These are phyloP conservation scores for Drosophila anomelani DNA, from an alignment of 2,888 invertebrate species.

Conservation along the genomic window DNA sequence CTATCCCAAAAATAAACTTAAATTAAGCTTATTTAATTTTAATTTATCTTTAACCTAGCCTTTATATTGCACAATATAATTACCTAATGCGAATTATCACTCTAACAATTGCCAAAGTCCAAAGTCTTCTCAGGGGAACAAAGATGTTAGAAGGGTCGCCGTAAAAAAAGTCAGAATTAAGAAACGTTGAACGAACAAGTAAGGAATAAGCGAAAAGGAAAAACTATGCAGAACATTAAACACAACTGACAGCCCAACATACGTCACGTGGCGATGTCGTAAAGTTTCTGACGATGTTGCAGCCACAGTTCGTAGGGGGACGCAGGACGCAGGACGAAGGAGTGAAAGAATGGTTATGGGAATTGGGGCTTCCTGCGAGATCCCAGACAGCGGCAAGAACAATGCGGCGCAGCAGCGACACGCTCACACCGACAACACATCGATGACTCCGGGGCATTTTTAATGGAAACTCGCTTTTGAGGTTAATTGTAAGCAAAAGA, in stretches of 20 bases:
- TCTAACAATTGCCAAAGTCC: neutral
- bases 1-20: neutral
- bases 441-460: constrained; percentile 77
- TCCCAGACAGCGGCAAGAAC: constrained; percentile 30
- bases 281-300: constrained; percentile 63
- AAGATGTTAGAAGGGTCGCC: constrained; percentile 2
- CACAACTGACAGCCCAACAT: constrained; percentile 77
- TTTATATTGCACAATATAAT: neutral
- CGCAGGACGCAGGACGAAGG: neutral
- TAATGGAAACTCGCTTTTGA: constrained; percentile 79
- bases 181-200: constrained; percentile 12
- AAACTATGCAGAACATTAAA: constrained; percentile 71
- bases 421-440: constrained; percentile 45
- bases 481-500: constrained; percentile 77
- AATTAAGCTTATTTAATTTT: neutral
- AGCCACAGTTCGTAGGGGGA: constrained; percentile 25
- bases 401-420: constrained; percentile 24
- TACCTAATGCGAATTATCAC: constrained; percentile 4
- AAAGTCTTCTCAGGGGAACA: neutral
- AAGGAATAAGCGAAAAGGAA: constrained; percentile 26
- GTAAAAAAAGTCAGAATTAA: constrained; percentile 6
- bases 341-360: neutral
- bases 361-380: constrained; percentile 2
- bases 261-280: constrained; percentile 77
- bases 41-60: neutral